Conservation (phyloP, 2,888 invertebrate species). For the Amblyteles armatorius region DNA sequence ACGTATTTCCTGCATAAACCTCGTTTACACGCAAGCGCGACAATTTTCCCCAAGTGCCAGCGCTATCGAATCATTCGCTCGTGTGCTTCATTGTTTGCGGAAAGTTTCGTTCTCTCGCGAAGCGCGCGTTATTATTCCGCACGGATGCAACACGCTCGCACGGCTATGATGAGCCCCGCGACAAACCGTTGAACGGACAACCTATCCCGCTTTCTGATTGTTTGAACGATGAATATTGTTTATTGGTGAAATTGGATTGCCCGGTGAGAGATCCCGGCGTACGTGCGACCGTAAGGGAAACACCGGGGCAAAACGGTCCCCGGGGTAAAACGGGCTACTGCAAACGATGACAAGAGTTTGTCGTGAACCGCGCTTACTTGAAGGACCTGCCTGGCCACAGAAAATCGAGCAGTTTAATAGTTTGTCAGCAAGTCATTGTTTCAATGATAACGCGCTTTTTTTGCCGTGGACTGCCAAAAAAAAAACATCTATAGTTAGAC, state of each 20-base stretch:
- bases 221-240: slow-evolving; percentile 58
- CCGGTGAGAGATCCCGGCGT: neutral
- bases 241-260: slow-evolving; percentile 58
- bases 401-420: no score
- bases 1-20: neutral
- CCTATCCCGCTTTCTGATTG: slow-evolving; percentile 33
- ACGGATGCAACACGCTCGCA: neutral
- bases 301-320: slow-evolving; percentile 4
- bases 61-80: neutral
- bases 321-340: neutral
- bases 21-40: neutral
- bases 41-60: neutral
- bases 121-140: neutral
- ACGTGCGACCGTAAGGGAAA: neutral
- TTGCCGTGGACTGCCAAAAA: no score
- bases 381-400: neutral
- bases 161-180: neutral
- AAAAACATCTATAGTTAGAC: neutral
- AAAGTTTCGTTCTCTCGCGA: neutral
- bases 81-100: neutral
- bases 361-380: neutral
- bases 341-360: no score
- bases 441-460: no score
- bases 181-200: slow-evolving; percentile 18
- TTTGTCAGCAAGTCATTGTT: no score